These are phyloP conservation scores for Calyptommatus sinebrachiatus DNA, from an alignment of 2,113 vertebrate genomes.

Conservation along the genomic window DNA sequence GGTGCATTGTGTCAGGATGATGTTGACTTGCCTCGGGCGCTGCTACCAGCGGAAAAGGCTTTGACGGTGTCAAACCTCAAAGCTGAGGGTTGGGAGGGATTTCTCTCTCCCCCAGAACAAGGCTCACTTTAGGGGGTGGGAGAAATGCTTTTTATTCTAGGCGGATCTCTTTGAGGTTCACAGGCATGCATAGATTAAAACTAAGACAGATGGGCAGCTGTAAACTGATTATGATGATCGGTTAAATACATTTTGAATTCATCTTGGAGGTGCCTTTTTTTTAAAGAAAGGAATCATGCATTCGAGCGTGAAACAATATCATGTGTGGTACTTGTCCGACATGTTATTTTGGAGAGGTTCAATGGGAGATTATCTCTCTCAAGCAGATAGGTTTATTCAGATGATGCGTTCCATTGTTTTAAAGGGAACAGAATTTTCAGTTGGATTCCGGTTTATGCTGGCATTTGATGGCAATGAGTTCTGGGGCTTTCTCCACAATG, in stretches of 20 bases:
- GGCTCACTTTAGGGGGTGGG: neutral
- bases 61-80: slow-evolving; percentile 44
- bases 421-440: fast-evolving
- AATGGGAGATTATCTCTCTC: neutral
- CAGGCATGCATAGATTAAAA: slow-evolving; percentile 37
- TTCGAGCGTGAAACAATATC: neutral
- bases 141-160: neutral
- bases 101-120: neutral
- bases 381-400: neutral
- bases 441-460: neutral
- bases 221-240: slow-evolving; percentile 48
- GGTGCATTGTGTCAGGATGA: slow-evolving; percentile 65
- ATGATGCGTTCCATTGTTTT: neutral
- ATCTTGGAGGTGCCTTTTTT: slow-evolving; percentile 11
- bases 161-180: neutral
- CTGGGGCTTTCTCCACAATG: no score
- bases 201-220: slow-evolving; percentile 48
- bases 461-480: neutral
- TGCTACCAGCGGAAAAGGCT: slow-evolving; percentile 61
- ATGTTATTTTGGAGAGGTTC: neutral
- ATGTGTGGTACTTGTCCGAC: neutral
- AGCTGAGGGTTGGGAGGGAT: neutral
- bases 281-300: slow-evolving; percentile 18
- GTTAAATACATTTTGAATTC: neutral
- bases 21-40: slow-evolving; percentile 66